Conservation (phyloP, 2,797 vertebrate species). For the Sebastiscus tertius region DNA sequence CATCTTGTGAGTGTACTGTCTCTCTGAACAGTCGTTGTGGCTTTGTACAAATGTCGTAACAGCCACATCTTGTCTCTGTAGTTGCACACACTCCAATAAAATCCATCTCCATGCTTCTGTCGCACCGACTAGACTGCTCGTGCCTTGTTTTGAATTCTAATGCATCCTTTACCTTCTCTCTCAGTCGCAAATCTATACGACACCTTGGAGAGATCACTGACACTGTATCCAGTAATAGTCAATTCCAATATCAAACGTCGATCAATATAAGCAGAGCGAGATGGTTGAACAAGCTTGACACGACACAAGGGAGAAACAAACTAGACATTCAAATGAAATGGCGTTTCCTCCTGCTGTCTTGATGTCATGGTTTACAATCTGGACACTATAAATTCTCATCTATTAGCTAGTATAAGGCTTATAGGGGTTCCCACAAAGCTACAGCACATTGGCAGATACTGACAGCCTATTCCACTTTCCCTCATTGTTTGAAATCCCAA, state of each 20-base stretch:
- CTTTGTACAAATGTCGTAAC: background rate
- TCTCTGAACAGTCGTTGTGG: background rate
- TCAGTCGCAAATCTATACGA: background rate
- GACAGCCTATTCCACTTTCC: background rate
- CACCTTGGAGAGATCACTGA: background rate
- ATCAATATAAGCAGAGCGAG: background rate
- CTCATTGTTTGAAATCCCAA: slow-evolving; percentile 18
- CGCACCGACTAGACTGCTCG: background rate
- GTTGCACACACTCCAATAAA: background rate
- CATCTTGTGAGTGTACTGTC: background rate
- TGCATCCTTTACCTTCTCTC: background rate
- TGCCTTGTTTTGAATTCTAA: background rate
- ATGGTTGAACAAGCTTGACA: background rate
- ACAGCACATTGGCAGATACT: background rate
- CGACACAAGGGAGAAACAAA: background rate
- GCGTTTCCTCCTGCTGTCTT: background rate
- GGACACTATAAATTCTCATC: background rate
- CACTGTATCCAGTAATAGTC: background rate
- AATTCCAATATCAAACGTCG: background rate
- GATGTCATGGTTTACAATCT: background rate
- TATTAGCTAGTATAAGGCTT: background rate
- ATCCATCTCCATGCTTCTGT: slow-evolving; percentile 3
- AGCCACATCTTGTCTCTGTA: background rate
- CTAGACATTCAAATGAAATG: background rate
- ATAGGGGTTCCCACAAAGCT: background rate